Evolutionary conservation across 1,140 invertebrate genomes (phyloP), one percentile per base, ranked within the genome.

Genomic region (Rhopalosiphum maidis): DNA sequence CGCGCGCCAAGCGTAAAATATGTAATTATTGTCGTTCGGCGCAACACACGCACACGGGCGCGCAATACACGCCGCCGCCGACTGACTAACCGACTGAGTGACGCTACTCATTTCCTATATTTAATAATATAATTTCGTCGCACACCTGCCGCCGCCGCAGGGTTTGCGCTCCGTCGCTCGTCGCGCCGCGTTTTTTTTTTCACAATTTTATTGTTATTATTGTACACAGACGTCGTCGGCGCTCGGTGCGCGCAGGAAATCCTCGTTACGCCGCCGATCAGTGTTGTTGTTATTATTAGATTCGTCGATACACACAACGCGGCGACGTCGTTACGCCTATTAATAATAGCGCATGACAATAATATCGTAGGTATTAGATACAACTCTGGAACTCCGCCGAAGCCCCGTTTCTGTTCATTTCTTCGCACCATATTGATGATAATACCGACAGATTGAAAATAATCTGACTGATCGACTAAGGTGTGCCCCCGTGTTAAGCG

Each of bases 211-310:
- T 83, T 83, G 21, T 41, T 85, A 85, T 37, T 85, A 25, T 43
- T 25, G 9, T 43, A 43, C 15, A 86, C 85, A 30, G 85, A 7
- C 37, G 85, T 43, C 41, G 85, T 15, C 37, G 83, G 37, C 85
- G 43, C 41, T 46, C 85, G 85, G 85, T 46, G 25, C 85, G 85
- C 43, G 85, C 85, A 86, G 85, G 85, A 86, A 86, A 86, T 86
- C 85, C 85, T 86, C 85, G 85, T 86, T 48, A 86, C 85, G 85
- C 85, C 25, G 85, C 85, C 85, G 83, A 77, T 43, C 83, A 25
- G 37, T 41, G 54, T 54, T 54, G 54, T 60, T 60, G 30, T 77
- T 77, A 18, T 77, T 77, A 77, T 77, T 77, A 77, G 60, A 77
- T 77, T 77, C 60, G 60, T 77, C 60, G 60, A 77, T 77, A 77